Evolutionary conservation across 2,797 vertebrate species (phyloP).

Genomic region (Cryptoprocta ferox): DNA sequence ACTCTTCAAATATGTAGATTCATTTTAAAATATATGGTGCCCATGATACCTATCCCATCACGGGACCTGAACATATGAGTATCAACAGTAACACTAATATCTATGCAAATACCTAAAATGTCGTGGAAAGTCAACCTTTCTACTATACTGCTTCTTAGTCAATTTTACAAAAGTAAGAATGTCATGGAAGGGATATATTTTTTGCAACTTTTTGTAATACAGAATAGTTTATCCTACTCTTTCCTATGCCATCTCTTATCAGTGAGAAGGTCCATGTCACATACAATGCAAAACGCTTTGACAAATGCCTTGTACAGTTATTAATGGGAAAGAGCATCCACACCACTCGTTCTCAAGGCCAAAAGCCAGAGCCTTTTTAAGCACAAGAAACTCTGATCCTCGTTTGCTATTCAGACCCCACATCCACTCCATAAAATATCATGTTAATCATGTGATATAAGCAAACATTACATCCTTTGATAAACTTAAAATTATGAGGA

Average conservation of each 20-base stretch:
- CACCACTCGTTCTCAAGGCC: background rate
- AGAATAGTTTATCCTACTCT: background rate
- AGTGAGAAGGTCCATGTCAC: background rate
- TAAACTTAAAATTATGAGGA: background rate
- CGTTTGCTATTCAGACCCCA: background rate
- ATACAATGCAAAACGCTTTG: accelerated
- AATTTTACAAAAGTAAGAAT: constrained; percentile 3
- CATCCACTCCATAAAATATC: background rate
- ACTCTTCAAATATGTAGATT: constrained; percentile 37
- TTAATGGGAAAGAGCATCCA: background rate
- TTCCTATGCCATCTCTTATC: background rate
- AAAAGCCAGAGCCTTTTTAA: background rate
- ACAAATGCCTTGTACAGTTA: background rate
- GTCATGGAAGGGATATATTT: background rate
- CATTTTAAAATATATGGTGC: background rate
- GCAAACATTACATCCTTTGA: background rate
- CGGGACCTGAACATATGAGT: background rate
- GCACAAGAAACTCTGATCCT: background rate
- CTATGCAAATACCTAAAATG: background rate
- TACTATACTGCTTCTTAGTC: background rate
- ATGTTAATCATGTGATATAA: background rate
- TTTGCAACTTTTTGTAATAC: background rate
- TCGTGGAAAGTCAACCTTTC: background rate
- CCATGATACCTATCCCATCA: background rate
- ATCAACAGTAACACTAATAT: background rate